A percentile compares a stretch with the other conserved stretches of the same genome.
These are phyloP conservation scores for Mobula hypostoma DNA, from an alignment of 2,113 vertebrate genomes.

Conservation along the genomic window DNA sequence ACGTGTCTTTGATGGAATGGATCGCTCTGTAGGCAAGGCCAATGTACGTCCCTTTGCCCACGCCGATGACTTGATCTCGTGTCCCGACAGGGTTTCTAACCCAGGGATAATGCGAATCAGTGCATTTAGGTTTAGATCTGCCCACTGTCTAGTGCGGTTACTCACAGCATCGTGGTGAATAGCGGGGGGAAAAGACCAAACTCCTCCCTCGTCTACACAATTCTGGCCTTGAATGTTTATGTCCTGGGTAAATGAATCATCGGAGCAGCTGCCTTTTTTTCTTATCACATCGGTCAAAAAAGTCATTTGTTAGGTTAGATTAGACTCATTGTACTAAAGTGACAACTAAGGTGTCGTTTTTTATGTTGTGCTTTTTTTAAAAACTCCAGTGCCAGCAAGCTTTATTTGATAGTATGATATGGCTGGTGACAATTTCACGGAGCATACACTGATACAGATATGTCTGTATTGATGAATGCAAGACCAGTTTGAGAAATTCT, in stretches of 20 bases:
- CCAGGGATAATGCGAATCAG: constrained; percentile 27
- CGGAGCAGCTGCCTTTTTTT: constrained; percentile 17
- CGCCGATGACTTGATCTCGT: constrained; percentile 19
- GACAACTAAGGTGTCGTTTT: background rate
- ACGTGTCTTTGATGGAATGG: background rate
- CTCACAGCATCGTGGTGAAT: background rate
- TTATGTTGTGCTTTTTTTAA: background rate
- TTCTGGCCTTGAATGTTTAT: constrained; percentile 23
- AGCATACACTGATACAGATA: constrained; percentile 45
- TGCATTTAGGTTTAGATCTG: constrained; percentile 34
- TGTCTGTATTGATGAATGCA: constrained; percentile 48
- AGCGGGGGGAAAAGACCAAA: background rate
- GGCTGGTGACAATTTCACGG: constrained; percentile 44
- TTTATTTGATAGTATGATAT: constrained; percentile 22
- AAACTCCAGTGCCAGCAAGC: constrained; percentile 39
- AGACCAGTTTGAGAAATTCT: constrained; percentile 44
- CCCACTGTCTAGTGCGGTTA: constrained; percentile 18
- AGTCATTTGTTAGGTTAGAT: constrained; percentile 27
- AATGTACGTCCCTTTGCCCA: background rate
- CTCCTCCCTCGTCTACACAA: constrained; percentile 7
- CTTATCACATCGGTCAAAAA: constrained; percentile 4
- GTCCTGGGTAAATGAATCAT: background rate
- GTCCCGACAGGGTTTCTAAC: constrained; percentile 24
- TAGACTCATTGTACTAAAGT: constrained; percentile 27
- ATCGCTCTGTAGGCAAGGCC: background rate